Conservation (phyloP, 1,140 invertebrate genomes). For the Scaptomyza graminum region DNA sequence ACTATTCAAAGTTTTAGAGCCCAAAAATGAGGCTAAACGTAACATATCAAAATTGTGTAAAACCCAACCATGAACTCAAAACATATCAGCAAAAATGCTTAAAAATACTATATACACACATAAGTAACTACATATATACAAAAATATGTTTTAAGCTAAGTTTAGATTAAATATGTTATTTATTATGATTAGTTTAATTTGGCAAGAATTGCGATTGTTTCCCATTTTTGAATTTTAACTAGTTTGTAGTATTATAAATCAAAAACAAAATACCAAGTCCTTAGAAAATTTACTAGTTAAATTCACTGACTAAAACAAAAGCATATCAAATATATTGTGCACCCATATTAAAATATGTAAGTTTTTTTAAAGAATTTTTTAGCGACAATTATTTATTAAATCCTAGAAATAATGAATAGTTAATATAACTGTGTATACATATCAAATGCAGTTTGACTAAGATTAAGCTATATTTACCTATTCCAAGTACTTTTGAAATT, state of each 20-base stretch:
- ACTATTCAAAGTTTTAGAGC: conserved; percentile 27
- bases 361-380: conserved; percentile 72
- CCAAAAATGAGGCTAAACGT: neutral
- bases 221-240: neutral
- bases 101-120: conserved; percentile 36
- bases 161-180: conserved; percentile 17
- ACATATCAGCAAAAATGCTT: conserved; percentile 74
- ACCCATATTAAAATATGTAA: conserved; percentile 45
- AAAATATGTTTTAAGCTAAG: conserved; percentile 30
- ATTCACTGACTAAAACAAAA: conserved; percentile 38
- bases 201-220: conserved; percentile 14
- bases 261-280: conserved; percentile 18
- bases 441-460: conserved; percentile 51
- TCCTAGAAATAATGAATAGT: conserved; percentile 33
- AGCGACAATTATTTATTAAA: conserved; percentile 64
- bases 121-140: conserved; percentile 42
- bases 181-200: conserved; percentile 8
- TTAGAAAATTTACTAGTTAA: conserved; percentile 48
- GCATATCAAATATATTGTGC: conserved; percentile 40
- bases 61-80: conserved; percentile 77
- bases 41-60: conserved; percentile 39
- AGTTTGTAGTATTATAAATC: conserved; percentile 17
- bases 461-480: conserved; percentile 22
- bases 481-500: conserved; percentile 54
- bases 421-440: conserved; percentile 43